Evolutionary conservation across 2,113 vertebrate species (phyloP), one percentile per base, ranked within the genome.

Genomic region (Lepidothrix coronata): DNA sequence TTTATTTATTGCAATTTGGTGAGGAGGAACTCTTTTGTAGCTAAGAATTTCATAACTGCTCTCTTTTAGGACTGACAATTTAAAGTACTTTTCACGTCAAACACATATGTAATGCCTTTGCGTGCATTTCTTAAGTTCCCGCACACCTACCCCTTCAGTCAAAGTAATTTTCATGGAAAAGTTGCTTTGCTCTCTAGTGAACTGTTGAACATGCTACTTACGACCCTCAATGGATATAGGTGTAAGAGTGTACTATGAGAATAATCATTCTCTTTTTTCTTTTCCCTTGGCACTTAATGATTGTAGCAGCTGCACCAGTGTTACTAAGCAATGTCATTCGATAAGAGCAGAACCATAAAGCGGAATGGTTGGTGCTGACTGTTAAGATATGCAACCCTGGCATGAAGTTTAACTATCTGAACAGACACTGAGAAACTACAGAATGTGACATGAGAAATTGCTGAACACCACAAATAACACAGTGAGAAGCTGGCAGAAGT

Each of bases 401-500:
- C 49, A 73, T 63, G 44, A 94, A 44, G 24, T 52, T 76, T 57
- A 83, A 27, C 54, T 79, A 28, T 54, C 52, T 12, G 48, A 86
- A 88, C 52, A 91, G 79, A 41, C 62, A 57, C 58, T 33, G 52
- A 67, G 61, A 78, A 93, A 79, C 78, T 58, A 67, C 15, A 59
- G 70, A 91, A 82, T 14, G 4, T 89, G 70, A 90, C 19, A 35
- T 81, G 85, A 88, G 39, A 88, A 88, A 93, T 85, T 81, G 74
- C 81, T 89, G 81, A 93, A 82, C 61, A 49, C 54, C 85, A 82
- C 68, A 91, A 91, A 88, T 85, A 95, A 89, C 77, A 66, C 81
- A 93, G 88, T 54, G 66, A 89, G 90, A 54, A 77, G 46, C 55
- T 96, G 94, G 94, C 63, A 86, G 39, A 93, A 93, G 24, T 77